A percentile compares a stretch with the other conserved stretches of the same genome.
Conservation (phyloP, 2,888 invertebrate genomes). For the Drosophila kanekoi region DNA sequence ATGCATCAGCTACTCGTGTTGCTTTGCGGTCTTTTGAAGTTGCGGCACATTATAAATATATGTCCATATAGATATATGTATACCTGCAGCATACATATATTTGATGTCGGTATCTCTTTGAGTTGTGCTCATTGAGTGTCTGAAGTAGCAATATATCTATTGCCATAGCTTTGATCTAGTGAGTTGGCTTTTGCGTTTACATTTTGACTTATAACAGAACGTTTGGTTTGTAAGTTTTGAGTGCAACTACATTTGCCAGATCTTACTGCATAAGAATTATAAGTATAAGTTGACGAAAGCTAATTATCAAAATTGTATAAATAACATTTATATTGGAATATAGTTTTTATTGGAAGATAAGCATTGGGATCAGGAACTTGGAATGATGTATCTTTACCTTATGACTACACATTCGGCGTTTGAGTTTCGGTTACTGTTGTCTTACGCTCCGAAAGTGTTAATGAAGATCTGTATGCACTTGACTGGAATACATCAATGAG, state of each 20-base stretch:
- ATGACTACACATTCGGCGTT: too few relatives aligned
- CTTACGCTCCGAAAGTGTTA: background rate
- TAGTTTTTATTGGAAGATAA: too few relatives aligned
- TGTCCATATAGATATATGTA: background rate
- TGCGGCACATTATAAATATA: conserved; percentile 27
- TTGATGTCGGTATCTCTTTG: conserved; percentile 43
- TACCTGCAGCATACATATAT: background rate
- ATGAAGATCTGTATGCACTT: too few relatives aligned
- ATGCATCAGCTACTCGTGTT: conserved; percentile 44
- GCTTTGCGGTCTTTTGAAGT: conserved; percentile 51
- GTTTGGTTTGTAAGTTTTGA: conserved; percentile 7
- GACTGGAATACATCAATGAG: background rate
- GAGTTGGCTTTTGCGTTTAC: conserved; percentile 24
- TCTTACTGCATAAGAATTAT: background rate
- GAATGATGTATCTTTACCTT: too few relatives aligned
- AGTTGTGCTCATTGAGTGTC: conserved; percentile 32
- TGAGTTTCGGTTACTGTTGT: too few relatives aligned
- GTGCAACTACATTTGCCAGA: conserved; percentile 4
- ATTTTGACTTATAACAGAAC: conserved; percentile 35
- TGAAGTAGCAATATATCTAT: conserved; percentile 27
- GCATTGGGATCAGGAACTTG: too few relatives aligned
- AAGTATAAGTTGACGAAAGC: background rate
- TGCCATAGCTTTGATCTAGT: conserved; percentile 64
- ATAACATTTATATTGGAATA: too few relatives aligned
- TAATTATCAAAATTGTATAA: too few relatives aligned